A percentile compares a stretch with the other conserved stretches of the same genome.
phyloP scores from a whole-genome alignment of 2,888 invertebrate species.

The Melinaea menophilus region DNA sequence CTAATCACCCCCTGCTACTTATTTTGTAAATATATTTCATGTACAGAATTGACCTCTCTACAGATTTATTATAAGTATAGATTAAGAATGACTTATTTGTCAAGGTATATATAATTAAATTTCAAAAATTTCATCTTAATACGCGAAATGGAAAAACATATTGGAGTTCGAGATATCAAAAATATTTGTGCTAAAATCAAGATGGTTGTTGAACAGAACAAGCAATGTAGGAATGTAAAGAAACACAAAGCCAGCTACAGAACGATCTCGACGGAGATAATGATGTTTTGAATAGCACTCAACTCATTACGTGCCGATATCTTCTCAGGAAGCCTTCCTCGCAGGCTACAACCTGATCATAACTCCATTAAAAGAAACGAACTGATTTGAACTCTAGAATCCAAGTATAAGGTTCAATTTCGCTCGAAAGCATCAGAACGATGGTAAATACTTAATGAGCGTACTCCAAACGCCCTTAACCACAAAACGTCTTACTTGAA shows the following conservation, averaged over 20 bases:
- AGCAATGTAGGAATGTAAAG: constrained; percentile 26
- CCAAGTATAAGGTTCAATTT: constrained; percentile 31
- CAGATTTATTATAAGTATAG: no score
- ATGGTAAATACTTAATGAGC: constrained; percentile 71
- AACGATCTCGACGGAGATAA: constrained; percentile 60
- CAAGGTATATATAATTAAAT: constrained; percentile 1
- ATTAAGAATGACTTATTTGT: neutral
- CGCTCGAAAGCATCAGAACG: constrained; percentile 42
- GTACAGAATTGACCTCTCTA: no score
- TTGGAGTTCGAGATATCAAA: neutral
- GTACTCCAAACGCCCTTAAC: constrained; percentile 44
- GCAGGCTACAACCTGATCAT: constrained; percentile 46
- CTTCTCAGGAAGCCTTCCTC: constrained; percentile 58
- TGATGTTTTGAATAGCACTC: constrained; percentile 71
- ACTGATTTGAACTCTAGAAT: constrained; percentile 28
- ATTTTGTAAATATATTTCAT: no score
- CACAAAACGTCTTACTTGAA: constrained; percentile 52
- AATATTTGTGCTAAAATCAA: constrained; percentile 13
- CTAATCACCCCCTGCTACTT: no score
- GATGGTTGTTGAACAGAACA: constrained; percentile 25
- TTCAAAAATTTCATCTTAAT: constrained; percentile 11
- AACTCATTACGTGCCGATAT: constrained; percentile 71
- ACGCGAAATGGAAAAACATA: neutral
- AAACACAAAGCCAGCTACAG: constrained; percentile 33
- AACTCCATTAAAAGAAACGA: constrained; percentile 24